Percentiles rank a stretch among this genome's conserved stretches.
Evolutionary conservation across 2,888 invertebrate genomes (phyloP).

Genomic region (Petrolisthes cinctipes): DNA sequence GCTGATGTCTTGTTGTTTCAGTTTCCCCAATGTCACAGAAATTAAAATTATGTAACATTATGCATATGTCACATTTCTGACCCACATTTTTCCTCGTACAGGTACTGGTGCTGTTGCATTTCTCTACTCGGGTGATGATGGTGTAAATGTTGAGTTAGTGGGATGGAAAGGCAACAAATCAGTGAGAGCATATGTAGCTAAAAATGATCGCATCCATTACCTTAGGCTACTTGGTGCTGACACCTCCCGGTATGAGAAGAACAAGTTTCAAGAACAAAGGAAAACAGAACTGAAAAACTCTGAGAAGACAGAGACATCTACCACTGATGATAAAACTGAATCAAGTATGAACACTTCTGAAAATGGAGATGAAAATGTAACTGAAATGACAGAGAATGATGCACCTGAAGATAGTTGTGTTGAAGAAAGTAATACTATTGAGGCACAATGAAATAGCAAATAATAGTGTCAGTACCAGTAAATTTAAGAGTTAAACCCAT

Average conservation of each 20-base stretch:
- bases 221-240: slow-evolving; percentile 88
- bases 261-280: slow-evolving; percentile 57
- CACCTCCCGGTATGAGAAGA: slow-evolving; percentile 84
- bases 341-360: no score
- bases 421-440: not conserved
- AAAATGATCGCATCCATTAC: slow-evolving; percentile 87
- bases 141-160: slow-evolving; percentile 76
- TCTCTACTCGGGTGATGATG: slow-evolving; percentile 40
- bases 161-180: slow-evolving; percentile 94
- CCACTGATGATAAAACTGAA: not conserved
- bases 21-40: not conserved
- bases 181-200: slow-evolving; percentile 87
- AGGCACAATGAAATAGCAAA: not conserved
- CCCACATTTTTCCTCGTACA: not conserved
- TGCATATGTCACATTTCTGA: not conserved
- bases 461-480: no score
- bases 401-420: not conserved
- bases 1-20: not conserved
- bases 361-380: no score
- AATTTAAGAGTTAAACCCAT: no score
- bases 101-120: slow-evolving; percentile 54
- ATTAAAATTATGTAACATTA: not conserved
- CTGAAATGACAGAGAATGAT: no score
- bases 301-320: not conserved
- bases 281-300: slow-evolving; percentile 16